Evolutionary conservation across 2,797 vertebrate species (phyloP), one percentile per base, ranked within the genome.

Genomic region (Choloepus didactylus): DNA sequence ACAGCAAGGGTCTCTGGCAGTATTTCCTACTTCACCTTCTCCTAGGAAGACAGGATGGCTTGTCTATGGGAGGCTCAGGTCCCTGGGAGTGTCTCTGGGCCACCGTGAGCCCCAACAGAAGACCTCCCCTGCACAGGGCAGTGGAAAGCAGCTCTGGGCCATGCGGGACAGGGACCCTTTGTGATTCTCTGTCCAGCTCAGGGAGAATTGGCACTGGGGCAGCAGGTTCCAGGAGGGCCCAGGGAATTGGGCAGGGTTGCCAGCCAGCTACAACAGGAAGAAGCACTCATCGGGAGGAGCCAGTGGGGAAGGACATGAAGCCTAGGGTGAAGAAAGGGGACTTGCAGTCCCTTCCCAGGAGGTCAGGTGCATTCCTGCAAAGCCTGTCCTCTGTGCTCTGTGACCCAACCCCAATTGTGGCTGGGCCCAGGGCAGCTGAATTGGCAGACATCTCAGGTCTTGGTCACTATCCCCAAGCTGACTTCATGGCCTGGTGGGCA

Each of bases 211-310:
- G n/a, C n/a, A n/a, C n/a, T n/a, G n/a, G n/a, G n/a, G n/a, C n/a
- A n/a, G n/a, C n/a, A n/a, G n/a, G n/a, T n/a, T n/a, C n/a, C n/a
- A n/a, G n/a, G n/a, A n/a, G n/a, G n/a, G n/a, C n/a, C n/a, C n/a
- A n/a, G n/a, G n/a, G n/a, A n/a, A n/a, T n/a, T n/a, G n/a, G n/a
- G n/a, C n/a, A n/a, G n/a, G n/a, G n/a, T n/a, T n/a, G n/a, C n/a
- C n/a, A n/a, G 25, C 23, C 3, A 10, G 5, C 9, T 31, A 18
- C 29, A 14, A 11, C 11, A 31, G 27, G 3, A 9, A 5, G 6
- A 10, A 14, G 29, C 62, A 7, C 9, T 31, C 2, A 66, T 4
- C 29, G 3, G 62, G 19, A 66, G 29, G 29, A 66, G 19, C 62
- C n/a, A n/a, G n/a, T 66, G 29, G 29, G 29, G 29, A 66, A 31